A percentile compares a stretch with the other conserved stretches of the same genome.
Evolutionary conservation across 1,140 invertebrate genomes (phyloP).

Genomic region (Neodiprion virginianus): DNA sequence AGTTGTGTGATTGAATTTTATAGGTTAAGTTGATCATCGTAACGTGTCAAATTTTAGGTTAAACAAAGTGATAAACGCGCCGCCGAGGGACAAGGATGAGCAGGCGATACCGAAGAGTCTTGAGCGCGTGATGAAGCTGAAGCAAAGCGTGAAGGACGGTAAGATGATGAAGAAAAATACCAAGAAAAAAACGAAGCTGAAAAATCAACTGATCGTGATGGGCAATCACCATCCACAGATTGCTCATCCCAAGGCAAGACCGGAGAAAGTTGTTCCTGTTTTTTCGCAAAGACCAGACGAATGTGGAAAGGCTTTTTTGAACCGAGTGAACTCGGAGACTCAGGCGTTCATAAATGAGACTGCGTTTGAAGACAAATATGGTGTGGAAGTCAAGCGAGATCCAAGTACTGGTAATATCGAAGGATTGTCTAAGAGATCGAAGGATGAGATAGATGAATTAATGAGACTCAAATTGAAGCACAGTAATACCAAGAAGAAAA

Average conservation of each 20-base stretch:
- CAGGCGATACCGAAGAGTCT: conserved; percentile 73
- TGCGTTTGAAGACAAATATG: conserved; percentile 64
- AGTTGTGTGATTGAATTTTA: not conserved
- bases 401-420: conserved; percentile 58
- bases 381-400: conserved; percentile 62
- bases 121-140: conserved; percentile 65
- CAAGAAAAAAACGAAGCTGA: conserved; percentile 41
- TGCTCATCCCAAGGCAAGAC: conserved; percentile 48
- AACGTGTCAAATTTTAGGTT: conserved; percentile 60
- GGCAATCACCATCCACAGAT: conserved; percentile 28
- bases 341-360: conserved; percentile 61
- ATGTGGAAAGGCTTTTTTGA: conserved; percentile 55
- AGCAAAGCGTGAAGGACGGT: conserved; percentile 58
- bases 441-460: conserved; percentile 60
- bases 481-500: conserved; percentile 51
- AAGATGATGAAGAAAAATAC: conserved; percentile 43
- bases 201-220: conserved; percentile 43
- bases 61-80: conserved; percentile 71
- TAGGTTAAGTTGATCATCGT: not conserved
- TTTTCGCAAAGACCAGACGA: conserved; percentile 62
- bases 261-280: conserved; percentile 58
- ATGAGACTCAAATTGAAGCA: conserved; percentile 52
- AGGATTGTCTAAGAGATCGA: conserved; percentile 54
- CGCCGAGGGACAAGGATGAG: conserved; percentile 69
- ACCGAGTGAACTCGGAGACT: conserved; percentile 61